phyloP scores from a whole-genome alignment of 2,113 vertebrate genomes.

The Dipodomys spectabilis region DNA sequence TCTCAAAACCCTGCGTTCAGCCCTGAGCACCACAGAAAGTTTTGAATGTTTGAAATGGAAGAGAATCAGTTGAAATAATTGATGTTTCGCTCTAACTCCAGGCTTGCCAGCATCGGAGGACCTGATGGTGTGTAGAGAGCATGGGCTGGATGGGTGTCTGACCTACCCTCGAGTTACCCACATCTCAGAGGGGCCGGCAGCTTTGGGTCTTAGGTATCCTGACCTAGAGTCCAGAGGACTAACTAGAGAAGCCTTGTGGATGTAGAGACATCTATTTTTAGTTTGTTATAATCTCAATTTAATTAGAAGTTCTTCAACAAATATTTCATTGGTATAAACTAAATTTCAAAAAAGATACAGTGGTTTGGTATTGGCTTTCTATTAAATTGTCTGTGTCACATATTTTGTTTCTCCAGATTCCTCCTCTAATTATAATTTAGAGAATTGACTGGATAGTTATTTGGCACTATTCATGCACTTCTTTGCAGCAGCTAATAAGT shows the following conservation, averaged over 20 bases:
- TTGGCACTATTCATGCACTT: neutral
- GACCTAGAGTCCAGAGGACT: neutral
- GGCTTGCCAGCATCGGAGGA: neutral
- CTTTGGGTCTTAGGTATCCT: no score
- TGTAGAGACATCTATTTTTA: neutral
- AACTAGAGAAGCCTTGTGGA: neutral
- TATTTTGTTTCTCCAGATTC: no score
- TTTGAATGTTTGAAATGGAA: neutral
- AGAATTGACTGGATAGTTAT: neutral
- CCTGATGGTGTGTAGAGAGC: neutral
- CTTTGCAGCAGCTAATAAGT: neutral
- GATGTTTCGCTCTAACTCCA: neutral
- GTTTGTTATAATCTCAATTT: neutral
- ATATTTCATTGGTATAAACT: conserved; percentile 26
- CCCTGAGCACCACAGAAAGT: neutral
- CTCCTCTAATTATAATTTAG: neutral
- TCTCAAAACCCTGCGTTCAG: no score
- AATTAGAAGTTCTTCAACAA: neutral
- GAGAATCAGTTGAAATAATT: neutral
- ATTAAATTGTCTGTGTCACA: no score
- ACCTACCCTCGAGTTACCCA: no score
- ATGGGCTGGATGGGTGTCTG: neutral
- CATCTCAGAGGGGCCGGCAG: no score
- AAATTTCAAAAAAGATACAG: neutral
- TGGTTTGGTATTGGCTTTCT: neutral